phyloP scores from a whole-genome alignment of 2,888 invertebrate genomes.

The Limnephilus lunatus region DNA sequence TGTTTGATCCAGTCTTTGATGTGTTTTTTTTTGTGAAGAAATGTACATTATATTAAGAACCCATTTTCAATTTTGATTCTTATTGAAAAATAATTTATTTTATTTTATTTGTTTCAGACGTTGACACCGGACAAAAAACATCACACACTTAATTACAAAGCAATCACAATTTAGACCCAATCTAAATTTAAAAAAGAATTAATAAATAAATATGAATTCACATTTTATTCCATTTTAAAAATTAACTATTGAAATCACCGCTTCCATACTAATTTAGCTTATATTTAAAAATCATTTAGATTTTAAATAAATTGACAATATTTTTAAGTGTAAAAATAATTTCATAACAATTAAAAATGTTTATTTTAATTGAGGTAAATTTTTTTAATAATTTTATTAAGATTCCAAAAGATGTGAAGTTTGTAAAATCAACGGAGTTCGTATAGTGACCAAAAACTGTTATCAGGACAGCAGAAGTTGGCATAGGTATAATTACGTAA shows the following conservation, averaged over 20 bases:
- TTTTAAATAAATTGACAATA: neutral
- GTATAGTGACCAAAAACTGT: slow-evolving; percentile 22
- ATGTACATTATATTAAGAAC: no score
- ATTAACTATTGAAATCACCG: neutral
- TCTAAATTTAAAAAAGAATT: neutral
- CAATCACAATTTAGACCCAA: neutral
- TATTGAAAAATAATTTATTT: neutral
- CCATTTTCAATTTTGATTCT: no score
- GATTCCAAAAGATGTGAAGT: neutral
- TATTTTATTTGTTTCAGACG: neutral
- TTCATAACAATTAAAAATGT: slow-evolving; percentile 6
- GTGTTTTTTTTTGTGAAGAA: no score
- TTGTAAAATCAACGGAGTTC: neutral
- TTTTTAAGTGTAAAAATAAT: slow-evolving; percentile 26
- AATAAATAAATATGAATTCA: neutral
- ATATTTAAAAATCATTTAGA: neutral
- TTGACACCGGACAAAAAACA: neutral
- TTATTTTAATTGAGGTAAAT: neutral
- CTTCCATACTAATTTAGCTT: neutral
- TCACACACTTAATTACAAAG: neutral
- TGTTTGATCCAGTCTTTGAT: no score
- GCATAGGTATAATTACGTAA: neutral
- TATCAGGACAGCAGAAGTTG: slow-evolving; percentile 7
- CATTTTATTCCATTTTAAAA: neutral
- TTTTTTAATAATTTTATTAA: neutral